Evolutionary conservation across 2,797 vertebrate genomes (phyloP).

Genomic region (Epinephelus coioides): DNA sequence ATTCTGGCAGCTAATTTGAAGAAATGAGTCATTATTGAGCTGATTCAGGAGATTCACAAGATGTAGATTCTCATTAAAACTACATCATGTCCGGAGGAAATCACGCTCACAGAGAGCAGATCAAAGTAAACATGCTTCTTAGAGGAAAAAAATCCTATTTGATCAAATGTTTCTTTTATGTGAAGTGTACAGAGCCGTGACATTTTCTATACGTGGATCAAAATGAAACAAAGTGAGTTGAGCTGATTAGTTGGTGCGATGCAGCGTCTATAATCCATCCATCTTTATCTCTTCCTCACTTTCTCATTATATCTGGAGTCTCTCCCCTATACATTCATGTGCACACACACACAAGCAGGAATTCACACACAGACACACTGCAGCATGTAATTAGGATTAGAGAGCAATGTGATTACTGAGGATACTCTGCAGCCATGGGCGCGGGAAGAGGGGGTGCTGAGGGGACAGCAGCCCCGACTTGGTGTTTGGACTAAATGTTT

Average conservation of each 20-base stretch:
- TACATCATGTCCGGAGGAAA: not conserved
- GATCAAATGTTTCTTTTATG: conserved; percentile 22
- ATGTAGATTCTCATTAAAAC: not conserved
- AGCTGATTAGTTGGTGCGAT: conserved; percentile 25
- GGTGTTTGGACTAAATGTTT: no score
- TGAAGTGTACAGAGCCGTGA: not conserved
- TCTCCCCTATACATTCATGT: not conserved
- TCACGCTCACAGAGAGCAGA: not conserved
- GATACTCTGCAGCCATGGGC: conserved; percentile 10
- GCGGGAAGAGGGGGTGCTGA: not conserved
- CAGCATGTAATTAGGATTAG: conserved; percentile 62
- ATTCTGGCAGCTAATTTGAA: not conserved
- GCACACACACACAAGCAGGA: not conserved
- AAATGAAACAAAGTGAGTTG: conserved; percentile 20
- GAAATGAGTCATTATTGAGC: not conserved
- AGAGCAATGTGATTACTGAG: conserved; percentile 37
- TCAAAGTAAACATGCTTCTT: conserved; percentile 10
- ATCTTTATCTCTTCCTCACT: conserved; percentile 30
- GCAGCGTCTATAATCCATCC: conserved; percentile 30
- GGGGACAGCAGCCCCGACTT: no score
- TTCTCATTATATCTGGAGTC: conserved; percentile 30
- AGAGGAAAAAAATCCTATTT: not conserved
- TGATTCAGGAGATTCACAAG: not conserved
- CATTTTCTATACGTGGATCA: not conserved
- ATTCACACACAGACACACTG: conserved; percentile 30